Evolutionary conservation across 2,113 vertebrate genomes (phyloP).

Genomic region (Ceratotherium simum): DNA sequence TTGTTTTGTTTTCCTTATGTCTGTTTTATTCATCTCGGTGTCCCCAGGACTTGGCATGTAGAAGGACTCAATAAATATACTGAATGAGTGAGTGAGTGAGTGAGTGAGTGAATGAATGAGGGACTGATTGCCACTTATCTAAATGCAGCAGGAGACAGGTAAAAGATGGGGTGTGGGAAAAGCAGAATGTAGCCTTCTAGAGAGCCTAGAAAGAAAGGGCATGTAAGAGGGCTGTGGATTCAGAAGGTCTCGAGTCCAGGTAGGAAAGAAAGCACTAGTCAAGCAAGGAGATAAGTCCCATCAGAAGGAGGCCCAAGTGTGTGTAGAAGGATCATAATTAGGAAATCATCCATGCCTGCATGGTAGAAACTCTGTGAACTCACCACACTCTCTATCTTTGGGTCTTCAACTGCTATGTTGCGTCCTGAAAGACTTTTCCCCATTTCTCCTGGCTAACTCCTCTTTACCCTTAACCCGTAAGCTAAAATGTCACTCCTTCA

Average conservation of each 20-base stretch:
- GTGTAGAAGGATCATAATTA: neutral
- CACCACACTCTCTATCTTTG: accelerated
- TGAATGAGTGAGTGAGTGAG: neutral
- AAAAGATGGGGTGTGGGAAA: neutral
- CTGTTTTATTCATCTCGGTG: neutral
- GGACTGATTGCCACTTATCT: neutral
- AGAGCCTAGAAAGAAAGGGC: neutral
- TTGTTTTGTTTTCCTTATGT: neutral
- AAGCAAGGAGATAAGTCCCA: neutral
- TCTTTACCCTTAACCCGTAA: neutral
- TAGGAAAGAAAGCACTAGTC: neutral
- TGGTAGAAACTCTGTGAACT: neutral
- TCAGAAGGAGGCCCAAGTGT: neutral
- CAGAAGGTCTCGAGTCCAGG: neutral
- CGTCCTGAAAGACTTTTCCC: neutral
- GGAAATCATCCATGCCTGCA: accelerated
- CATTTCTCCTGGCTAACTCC: neutral
- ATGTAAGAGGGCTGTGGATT: neutral
- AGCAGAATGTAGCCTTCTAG: neutral
- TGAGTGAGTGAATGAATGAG: neutral
- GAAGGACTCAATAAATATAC: neutral
- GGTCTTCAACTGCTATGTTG: accelerated
- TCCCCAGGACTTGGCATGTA: neutral
- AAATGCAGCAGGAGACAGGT: neutral
- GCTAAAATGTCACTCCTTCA: neutral